Percentiles rank a stretch among this genome's conserved stretches.
phyloP scores from a whole-genome alignment of 2,113 vertebrate species.

The Perca schrenkii region DNA sequence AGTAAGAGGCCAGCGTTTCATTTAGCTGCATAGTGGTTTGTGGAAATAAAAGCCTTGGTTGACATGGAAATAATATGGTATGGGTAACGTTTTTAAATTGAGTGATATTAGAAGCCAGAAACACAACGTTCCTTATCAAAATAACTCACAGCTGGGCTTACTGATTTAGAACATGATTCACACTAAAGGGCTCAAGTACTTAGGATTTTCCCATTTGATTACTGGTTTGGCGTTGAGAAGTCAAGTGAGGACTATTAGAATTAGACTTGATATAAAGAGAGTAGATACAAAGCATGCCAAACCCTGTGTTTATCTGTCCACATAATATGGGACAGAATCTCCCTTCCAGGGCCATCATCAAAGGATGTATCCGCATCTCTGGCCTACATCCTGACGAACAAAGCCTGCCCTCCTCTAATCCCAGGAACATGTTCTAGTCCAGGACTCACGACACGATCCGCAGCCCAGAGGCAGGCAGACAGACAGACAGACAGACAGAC shows the following conservation, averaged over 20 bases:
- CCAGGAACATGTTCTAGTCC: conserved; percentile 66
- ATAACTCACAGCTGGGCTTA: conserved; percentile 23
- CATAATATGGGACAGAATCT: conserved; percentile 45
- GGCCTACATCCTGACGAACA: conserved; percentile 67
- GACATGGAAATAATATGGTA: conserved; percentile 40
- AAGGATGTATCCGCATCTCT: conserved; percentile 61
- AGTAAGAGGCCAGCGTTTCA: conserved; percentile 42
- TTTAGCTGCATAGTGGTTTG: conserved; percentile 23
- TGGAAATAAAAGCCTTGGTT: conserved; percentile 31
- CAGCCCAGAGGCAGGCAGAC: conserved; percentile 44
- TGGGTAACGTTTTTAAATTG: conserved; percentile 30
- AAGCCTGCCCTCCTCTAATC: conserved; percentile 71
- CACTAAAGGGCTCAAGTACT: conserved; percentile 26
- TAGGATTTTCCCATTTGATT: conserved; percentile 36
- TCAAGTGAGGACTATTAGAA: conserved; percentile 24
- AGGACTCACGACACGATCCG: conserved; percentile 47
- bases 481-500: conserved; percentile 12
- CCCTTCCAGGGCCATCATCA: conserved; percentile 49
- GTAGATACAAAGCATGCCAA: conserved; percentile 10
- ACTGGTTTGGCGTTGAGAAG: conserved; percentile 10
- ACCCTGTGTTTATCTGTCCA: conserved; percentile 40
- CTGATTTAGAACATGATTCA: conserved; percentile 34
- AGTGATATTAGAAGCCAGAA: conserved; percentile 29
- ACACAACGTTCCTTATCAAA: conserved; percentile 36
- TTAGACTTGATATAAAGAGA: conserved; percentile 7